Conservation (phyloP, 2,113 vertebrate species). For the Numenius arquata region DNA sequence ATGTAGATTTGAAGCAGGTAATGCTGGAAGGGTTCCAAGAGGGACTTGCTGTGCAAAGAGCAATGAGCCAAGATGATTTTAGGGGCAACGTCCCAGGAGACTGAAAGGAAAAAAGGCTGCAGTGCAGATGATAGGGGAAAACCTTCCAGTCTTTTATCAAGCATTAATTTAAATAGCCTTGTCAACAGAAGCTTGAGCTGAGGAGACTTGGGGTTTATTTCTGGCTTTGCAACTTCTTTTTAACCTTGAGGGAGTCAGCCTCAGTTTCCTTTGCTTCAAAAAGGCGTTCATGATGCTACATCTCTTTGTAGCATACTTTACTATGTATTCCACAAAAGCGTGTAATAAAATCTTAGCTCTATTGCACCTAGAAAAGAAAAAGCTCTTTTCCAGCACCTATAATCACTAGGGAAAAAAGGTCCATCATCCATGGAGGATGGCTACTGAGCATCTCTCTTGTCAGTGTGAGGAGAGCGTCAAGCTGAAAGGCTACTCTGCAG, state of each 20-base stretch:
- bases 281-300: rapidly evolving
- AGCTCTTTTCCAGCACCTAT: neutral
- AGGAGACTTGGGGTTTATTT: neutral
- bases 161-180: neutral
- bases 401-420: neutral
- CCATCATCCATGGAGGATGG: neutral
- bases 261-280: neutral
- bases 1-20: neutral
- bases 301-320: neutral
- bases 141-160: neutral
- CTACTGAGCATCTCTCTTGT: neutral
- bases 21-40: neutral
- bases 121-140: neutral
- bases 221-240: neutral
- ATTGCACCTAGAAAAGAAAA: neutral
- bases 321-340: rapidly evolving
- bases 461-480: neutral
- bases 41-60: neutral
- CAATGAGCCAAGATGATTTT: neutral
- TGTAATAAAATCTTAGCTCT: neutral
- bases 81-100: neutral
- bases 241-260: neutral
- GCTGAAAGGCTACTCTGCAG: neutral
- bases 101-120: neutral
- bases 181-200: neutral